Percentiles rank a stretch among this genome's conserved stretches.
phyloP scores from a whole-genome alignment of 1,140 invertebrate genomes.

The Apis florea region DNA sequence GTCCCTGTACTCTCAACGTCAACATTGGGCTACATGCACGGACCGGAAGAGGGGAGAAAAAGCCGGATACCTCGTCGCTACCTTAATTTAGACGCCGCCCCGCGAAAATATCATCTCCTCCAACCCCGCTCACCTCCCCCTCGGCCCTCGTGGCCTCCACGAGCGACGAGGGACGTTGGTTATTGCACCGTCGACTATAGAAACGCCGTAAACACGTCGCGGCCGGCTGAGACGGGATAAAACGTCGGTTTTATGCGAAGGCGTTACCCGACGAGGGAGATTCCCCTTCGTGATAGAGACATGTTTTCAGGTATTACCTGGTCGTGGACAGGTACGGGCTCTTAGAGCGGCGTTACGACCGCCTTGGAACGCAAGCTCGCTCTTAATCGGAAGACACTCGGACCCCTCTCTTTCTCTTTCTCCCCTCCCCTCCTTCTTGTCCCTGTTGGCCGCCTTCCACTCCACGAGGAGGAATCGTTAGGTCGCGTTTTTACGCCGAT shows the following conservation, averaged over 20 bases:
- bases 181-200: constrained; percentile 69
- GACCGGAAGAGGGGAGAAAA: constrained; percentile 59
- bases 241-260: constrained; percentile 79
- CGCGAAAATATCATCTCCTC: constrained; percentile 58
- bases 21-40: not conserved
- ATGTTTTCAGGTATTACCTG: constrained; percentile 79
- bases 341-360: constrained; percentile 77
- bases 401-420: constrained; percentile 25
- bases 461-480: constrained; percentile 13
- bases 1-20: too few relatives aligned
- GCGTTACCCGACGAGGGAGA: constrained; percentile 71
- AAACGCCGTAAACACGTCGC: constrained; percentile 76
- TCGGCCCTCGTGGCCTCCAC: not conserved
- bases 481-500: constrained; percentile 16
- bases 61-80: constrained; percentile 44
- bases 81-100: constrained; percentile 63
- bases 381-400: constrained; percentile 72
- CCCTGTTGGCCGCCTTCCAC: too few relatives aligned
- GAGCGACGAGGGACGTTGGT: constrained; percentile 39
- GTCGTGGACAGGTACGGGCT: constrained; percentile 78
- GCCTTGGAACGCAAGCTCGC: constrained; percentile 69
- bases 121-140: not conserved
- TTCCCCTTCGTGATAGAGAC: constrained; percentile 78
- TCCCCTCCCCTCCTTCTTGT: not conserved
- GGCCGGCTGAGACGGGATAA: constrained; percentile 73